Conservation (phyloP, 2,888 invertebrate genomes). For the Drosophila emarginata region DNA sequence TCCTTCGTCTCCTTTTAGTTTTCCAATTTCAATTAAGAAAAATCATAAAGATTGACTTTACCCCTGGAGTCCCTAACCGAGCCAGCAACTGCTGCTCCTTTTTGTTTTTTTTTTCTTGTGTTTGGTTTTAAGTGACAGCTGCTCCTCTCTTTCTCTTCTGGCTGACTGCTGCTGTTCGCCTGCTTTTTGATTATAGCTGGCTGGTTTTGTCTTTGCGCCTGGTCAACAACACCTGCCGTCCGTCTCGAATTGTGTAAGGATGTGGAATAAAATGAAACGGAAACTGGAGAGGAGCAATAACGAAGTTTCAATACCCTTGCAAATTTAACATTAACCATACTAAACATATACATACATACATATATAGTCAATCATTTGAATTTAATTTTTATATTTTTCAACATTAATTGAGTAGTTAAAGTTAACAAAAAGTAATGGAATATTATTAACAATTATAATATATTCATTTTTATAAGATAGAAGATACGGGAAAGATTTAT, state of each 20-base stretch:
- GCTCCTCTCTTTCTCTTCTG: background rate
- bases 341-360: no score
- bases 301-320: background rate
- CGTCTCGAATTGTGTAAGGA: background rate
- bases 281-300: background rate
- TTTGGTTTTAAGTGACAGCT: background rate
- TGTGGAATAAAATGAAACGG: background rate
- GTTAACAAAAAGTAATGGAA: no score
- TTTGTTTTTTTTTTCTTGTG: background rate
- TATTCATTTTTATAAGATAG: no score
- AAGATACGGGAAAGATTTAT: no score
- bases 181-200: slow-evolving; percentile 35
- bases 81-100: background rate
- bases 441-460: no score
- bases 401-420: no score
- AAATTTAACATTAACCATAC: no score
- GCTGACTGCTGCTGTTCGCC: slow-evolving; percentile 27
- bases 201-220: slow-evolving; percentile 29
- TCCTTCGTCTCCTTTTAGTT: no score
- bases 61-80: background rate
- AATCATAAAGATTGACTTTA: slow-evolving; percentile 14
- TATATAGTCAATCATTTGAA: no score
- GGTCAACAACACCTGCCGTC: slow-evolving; percentile 30
- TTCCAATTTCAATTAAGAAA: slow-evolving; percentile 9
- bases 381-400: no score